These are phyloP conservation scores for Rhabdornis inornatus DNA, from an alignment of 2,113 vertebrate genomes.

Conservation along the genomic window DNA sequence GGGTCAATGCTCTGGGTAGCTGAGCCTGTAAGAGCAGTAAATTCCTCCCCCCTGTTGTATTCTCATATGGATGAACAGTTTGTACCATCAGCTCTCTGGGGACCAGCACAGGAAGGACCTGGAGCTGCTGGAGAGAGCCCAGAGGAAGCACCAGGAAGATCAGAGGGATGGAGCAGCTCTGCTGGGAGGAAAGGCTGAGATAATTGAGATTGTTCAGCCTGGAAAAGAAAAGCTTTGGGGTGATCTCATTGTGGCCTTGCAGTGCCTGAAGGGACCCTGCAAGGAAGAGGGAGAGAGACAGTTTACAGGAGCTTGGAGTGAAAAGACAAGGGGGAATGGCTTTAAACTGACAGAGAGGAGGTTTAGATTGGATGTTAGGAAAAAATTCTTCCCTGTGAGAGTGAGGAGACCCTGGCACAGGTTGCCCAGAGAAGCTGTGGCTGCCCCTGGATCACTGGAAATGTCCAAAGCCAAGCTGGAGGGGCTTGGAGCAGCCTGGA, in stretches of 20 bases:
- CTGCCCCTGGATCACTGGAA: background rate
- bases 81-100: background rate
- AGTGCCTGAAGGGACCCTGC: background rate
- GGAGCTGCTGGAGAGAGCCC: fast-evolving
- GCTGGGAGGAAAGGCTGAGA: background rate
- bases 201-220: background rate
- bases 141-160: background rate
- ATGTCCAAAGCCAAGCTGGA: background rate
- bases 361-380: background rate
- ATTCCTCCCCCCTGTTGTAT: background rate
- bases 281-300: background rate
- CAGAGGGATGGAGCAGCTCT: background rate
- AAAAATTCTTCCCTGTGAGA: background rate
- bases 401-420: fast-evolving
- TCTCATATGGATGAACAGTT: background rate
- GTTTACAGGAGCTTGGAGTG: background rate
- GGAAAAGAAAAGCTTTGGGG: background rate
- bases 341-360: fast-evolving
- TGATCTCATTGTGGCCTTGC: background rate
- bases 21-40: background rate
- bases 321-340: background rate
- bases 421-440: background rate
- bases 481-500: fast-evolving
- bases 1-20: background rate
- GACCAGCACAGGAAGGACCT: background rate